Percentiles rank a stretch among this genome's conserved stretches.
These are phyloP conservation scores for Apus apus DNA, from an alignment of 2,113 vertebrate species.

Conservation along the genomic window DNA sequence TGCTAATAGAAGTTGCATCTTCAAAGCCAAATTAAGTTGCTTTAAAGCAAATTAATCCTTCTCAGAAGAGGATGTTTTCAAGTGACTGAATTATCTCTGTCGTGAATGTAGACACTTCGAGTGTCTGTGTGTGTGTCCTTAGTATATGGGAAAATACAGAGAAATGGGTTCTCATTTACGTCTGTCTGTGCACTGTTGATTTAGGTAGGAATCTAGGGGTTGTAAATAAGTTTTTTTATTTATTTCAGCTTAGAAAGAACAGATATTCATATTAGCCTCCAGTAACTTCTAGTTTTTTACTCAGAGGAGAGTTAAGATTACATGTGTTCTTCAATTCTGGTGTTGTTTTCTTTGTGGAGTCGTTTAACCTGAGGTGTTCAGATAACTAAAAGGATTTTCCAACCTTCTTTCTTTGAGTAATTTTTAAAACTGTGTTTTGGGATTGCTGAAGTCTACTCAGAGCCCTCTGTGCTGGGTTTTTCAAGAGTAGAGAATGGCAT, in stretches of 20 bases:
- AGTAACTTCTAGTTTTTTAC: neutral
- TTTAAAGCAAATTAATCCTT: slow-evolving; percentile 61
- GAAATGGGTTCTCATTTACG: slow-evolving; percentile 34
- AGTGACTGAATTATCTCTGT: slow-evolving; percentile 50
- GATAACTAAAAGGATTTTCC: neutral
- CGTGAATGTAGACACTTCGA: slow-evolving; percentile 60
- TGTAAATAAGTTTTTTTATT: slow-evolving; percentile 19
- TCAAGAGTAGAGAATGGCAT: neutral
- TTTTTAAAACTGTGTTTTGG: neutral
- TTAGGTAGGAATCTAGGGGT: neutral
- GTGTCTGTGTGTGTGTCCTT: slow-evolving; percentile 38
- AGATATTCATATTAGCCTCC: neutral
- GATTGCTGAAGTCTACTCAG: neutral
- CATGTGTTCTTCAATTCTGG: neutral
- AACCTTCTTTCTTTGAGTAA: neutral
- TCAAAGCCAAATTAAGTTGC: slow-evolving; percentile 56
- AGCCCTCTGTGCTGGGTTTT: neutral
- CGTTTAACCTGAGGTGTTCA: neutral
- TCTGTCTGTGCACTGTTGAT: slow-evolving; percentile 23
- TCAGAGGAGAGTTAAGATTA: neutral
- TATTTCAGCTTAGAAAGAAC: slow-evolving; percentile 25
- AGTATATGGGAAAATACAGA: slow-evolving; percentile 18
- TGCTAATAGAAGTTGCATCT: slow-evolving; percentile 43
- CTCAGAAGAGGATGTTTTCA: slow-evolving; percentile 29
- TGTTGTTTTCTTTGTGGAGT: neutral